Evolutionary conservation across 2,888 invertebrate species (phyloP).

Genomic region (Scaptomyza flava): DNA sequence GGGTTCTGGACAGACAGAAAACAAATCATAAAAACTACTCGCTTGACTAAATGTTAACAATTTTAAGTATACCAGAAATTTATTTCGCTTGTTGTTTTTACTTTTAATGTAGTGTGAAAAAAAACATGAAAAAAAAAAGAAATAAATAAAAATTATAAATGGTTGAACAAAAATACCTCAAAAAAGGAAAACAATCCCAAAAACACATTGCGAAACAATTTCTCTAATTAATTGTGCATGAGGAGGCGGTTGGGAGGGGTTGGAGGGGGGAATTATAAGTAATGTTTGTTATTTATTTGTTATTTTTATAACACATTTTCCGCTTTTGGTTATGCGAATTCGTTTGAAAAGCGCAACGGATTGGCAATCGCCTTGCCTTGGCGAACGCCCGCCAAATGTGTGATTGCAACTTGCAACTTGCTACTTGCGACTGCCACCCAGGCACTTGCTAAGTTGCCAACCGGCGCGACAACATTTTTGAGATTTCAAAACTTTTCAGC

Average conservation of each 20-base stretch:
- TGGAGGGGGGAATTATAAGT: neutral
- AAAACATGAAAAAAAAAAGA: neutral
- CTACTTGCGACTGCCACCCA: conserved; percentile 45
- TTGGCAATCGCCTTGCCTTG: neutral
- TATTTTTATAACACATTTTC: conserved; percentile 41
- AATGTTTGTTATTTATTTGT: conserved; percentile 8
- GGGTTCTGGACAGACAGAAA: conserved; percentile 47
- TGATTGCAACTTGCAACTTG: conserved; percentile 19
- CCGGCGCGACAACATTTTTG: conserved; percentile 66
- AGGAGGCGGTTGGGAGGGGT: neutral
- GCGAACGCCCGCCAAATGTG: conserved; percentile 18
- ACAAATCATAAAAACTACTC: conserved; percentile 30
- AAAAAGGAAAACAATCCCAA: conserved; percentile 18
- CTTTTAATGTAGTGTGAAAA: conserved; percentile 58
- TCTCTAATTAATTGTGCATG: conserved; percentile 76
- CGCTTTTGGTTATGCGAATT: conserved; percentile 55
- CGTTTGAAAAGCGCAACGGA: conserved; percentile 39
- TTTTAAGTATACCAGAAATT: conserved; percentile 77
- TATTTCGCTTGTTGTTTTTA: conserved; percentile 40
- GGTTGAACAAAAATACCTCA: conserved; percentile 3
- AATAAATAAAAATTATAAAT: conserved; percentile 40
- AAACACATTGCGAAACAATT: conserved; percentile 63
- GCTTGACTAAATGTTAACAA: conserved; percentile 70
- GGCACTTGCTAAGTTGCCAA: conserved; percentile 19
- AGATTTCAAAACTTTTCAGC: conserved; percentile 54